Evolutionary conservation across 2,113 vertebrate species (phyloP).

Genomic region (Pterophyllum scalare): DNA sequence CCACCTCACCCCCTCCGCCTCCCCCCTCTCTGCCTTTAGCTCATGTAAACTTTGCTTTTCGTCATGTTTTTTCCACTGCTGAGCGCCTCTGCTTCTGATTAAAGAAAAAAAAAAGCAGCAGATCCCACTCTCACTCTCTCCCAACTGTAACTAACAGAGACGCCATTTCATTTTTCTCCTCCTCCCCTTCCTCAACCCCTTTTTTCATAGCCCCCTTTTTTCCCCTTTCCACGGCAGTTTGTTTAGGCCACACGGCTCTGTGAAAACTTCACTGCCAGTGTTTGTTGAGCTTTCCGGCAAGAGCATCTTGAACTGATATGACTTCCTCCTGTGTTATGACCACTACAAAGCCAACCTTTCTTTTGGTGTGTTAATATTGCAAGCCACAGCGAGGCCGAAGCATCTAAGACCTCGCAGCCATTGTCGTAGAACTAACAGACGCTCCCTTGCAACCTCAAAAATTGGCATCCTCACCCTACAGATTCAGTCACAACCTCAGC

Average conservation of each 20-base stretch:
- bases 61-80: constrained; percentile 72
- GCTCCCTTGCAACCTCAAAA: constrained; percentile 24
- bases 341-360: constrained; percentile 55
- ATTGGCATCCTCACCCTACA: not conserved
- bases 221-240: constrained; percentile 60
- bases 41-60: constrained; percentile 73
- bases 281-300: constrained; percentile 71
- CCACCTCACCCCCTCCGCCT: not conserved
- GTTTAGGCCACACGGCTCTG: constrained; percentile 75
- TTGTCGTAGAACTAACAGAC: constrained; percentile 31
- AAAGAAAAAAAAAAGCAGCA: constrained; percentile 58
- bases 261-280: constrained; percentile 67
- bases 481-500: constrained; percentile 1
- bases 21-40: constrained; percentile 51
- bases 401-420: not conserved
- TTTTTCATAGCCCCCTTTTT: constrained; percentile 8
- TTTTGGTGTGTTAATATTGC: constrained; percentile 33
- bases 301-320: constrained; percentile 72
- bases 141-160: constrained; percentile 50
- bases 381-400: constrained; percentile 15
- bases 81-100: constrained; percentile 75
- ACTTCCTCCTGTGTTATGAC: constrained; percentile 64
- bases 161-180: constrained; percentile 55
- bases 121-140: constrained; percentile 30
- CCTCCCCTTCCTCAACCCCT: not conserved